Base-by-base conservation (phyloP, 2,113 vertebrate genomes). In the Pithys albifrons region DNA sequence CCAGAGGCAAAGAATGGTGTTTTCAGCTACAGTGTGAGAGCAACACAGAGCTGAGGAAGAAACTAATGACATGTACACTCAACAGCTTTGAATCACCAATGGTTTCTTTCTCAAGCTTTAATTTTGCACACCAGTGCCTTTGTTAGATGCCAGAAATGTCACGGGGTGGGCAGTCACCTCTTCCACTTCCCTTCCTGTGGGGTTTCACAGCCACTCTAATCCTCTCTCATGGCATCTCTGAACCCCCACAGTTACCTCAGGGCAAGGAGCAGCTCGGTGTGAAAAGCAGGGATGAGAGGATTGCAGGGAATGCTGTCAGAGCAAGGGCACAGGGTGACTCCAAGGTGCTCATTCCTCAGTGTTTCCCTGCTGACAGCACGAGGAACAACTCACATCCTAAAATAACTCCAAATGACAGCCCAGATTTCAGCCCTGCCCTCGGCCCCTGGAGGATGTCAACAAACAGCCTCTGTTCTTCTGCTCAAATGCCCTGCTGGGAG, bases 191-290 rank as follows among this genome's bases (percentile, higher is more conserved):
- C 57, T 37, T 14, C 61, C 55, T 7, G 0, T 1, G 28, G 61
- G 3, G 23, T 28, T 46, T 35, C 51, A 35, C 4, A 0, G 23
- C 3, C 22, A 3, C 62, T 55, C 3, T 3, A 71, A 93, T 71
- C 69, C 88, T 10, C 49, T 15, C 35, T 9, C 67, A 22, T 0
- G 81, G 57, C 88, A 67, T 3, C 77, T 64, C 41, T 77, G 75
- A 46, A 55, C 66, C 58, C 83, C 67, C 1, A 0, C 22, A 49
- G 13, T 0, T 19, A n/a, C 74, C 35, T 2, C 9, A 86, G 37
- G 79, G 57, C n/a, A 12, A 41, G 41, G 46, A 57, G 15, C 25
- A 57, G 52, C 35, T 82, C 61, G 54, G 27, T 5, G 14, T 7
- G 58, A 75, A 37, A 1, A 31, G 72, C 7, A 18, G 52, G 9